Conservation (phyloP, 2,113 vertebrate species). For the Nerophis lumbriciformis region DNA sequence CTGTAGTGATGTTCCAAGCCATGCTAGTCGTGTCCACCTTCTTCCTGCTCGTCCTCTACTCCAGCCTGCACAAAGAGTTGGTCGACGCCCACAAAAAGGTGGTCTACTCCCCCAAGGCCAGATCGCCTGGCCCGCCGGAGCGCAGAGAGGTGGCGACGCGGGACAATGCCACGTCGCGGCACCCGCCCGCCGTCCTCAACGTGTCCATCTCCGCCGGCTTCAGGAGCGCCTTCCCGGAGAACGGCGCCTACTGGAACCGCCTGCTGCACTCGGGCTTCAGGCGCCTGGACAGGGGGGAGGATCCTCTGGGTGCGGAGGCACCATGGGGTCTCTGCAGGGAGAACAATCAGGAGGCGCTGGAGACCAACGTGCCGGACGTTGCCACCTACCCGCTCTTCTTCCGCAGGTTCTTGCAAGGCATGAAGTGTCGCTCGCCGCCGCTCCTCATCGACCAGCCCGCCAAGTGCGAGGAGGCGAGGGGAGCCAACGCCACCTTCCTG, state of each 20-base stretch:
- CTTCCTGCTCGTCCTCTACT: slow-evolving; percentile 48
- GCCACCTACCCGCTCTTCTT: slow-evolving; percentile 51
- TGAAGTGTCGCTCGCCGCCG: slow-evolving; percentile 64
- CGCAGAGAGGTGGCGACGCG: no score
- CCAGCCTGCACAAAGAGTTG: slow-evolving; percentile 13
- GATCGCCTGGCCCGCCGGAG: not conserved
- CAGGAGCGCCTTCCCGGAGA: slow-evolving; percentile 44
- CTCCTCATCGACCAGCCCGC: slow-evolving; percentile 64
- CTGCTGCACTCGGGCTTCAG: slow-evolving; percentile 41
- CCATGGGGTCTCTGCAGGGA: slow-evolving; percentile 42
- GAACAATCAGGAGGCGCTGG: slow-evolving; percentile 40
- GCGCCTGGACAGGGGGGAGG: not conserved
- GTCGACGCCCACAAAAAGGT: slow-evolving; percentile 6
- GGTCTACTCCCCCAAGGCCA: not conserved
- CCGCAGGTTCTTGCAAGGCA: slow-evolving; percentile 59
- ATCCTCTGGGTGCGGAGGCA: fast-evolving
- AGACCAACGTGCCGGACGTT: slow-evolving; percentile 63
- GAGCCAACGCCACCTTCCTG: slow-evolving; percentile 27
- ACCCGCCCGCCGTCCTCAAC: fast-evolving
- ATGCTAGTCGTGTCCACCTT: slow-evolving; percentile 36
- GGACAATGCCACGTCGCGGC: not conserved
- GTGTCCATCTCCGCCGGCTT: slow-evolving; percentile 37
- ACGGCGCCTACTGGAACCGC: slow-evolving; percentile 67
- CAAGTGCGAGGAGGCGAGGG: slow-evolving; percentile 48
- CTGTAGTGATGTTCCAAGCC: slow-evolving; percentile 1